phyloP scores from a whole-genome alignment of 2,888 invertebrate genomes.

The Brachyptera risi region DNA sequence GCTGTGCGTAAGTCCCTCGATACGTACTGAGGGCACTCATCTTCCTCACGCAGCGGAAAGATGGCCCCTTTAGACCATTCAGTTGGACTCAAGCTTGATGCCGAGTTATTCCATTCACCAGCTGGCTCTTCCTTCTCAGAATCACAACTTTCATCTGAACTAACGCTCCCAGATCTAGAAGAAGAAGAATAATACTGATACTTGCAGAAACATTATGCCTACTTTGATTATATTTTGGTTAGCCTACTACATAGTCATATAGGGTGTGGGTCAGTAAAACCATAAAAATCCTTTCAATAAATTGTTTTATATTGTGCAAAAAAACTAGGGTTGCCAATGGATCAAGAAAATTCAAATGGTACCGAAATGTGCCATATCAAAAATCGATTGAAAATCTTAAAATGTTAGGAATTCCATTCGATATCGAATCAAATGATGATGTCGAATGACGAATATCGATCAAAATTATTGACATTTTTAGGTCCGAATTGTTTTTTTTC shows the following conservation, averaged over 20 bases:
- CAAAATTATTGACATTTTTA: too few species aligned
- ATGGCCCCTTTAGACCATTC: conserved; percentile 23
- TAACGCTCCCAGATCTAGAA: conserved; percentile 55
- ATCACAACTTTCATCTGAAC: conserved; percentile 53
- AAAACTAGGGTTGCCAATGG: too few species aligned
- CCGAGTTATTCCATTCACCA: conserved; percentile 33
- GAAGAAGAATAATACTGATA: background rate
- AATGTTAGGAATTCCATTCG: too few species aligned
- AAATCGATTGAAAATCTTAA: too few species aligned
- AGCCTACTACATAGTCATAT: too few species aligned
- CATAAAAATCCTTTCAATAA: conserved; percentile 1
- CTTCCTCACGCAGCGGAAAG: conserved; percentile 20
- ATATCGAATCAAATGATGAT: too few species aligned
- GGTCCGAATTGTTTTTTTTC: too few species aligned
- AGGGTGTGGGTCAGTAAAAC: background rate
- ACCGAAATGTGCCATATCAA: too few species aligned
- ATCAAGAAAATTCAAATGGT: too few species aligned
- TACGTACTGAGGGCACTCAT: background rate
- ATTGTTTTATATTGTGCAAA: background rate
- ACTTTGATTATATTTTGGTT: too few species aligned
- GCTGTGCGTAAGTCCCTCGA: background rate
- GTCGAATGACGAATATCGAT: too few species aligned
- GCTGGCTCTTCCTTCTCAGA: conserved; percentile 40
- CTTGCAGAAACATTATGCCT: background rate
- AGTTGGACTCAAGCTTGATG: background rate